These are phyloP conservation scores for Lamproptera curius DNA, from an alignment of 2,888 invertebrate species.

Conservation along the genomic window DNA sequence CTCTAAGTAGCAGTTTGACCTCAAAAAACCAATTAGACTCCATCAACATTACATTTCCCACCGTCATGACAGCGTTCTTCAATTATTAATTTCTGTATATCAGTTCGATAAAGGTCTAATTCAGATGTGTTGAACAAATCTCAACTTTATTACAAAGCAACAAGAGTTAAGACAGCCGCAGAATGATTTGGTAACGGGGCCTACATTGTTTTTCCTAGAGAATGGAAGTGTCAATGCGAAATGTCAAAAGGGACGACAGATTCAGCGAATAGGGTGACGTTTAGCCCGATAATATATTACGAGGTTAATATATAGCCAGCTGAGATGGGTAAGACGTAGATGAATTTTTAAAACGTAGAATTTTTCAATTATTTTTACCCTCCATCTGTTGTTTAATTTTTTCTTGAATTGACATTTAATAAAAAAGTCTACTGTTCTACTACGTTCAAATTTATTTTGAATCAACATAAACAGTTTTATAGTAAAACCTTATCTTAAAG, in stretches of 20 bases:
- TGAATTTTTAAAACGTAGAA: too few relatives aligned
- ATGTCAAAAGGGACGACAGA: conserved; percentile 24
- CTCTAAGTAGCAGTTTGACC: conserved; percentile 13
- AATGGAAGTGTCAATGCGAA: conserved; percentile 32
- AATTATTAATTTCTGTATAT: conserved; percentile 14
- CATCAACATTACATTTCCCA: conserved; percentile 10
- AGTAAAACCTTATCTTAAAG: too few relatives aligned
- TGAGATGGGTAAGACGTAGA: too few relatives aligned
- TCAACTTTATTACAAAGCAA: not conserved
- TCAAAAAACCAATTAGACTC: conserved; percentile 10
- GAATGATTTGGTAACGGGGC: conserved; percentile 9
- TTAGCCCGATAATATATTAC: not conserved
- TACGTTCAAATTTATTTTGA: too few relatives aligned
- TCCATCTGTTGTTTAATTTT: too few relatives aligned
- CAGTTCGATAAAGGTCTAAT: not conserved
- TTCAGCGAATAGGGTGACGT: conserved; percentile 5
- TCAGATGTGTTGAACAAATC: not conserved
- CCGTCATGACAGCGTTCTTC: conserved; percentile 2
- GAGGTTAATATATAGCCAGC: too few relatives aligned
- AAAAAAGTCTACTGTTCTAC: too few relatives aligned
- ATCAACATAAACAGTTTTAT: too few relatives aligned
- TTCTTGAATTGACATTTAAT: too few relatives aligned
- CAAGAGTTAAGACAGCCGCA: not conserved
- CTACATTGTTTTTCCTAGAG: conserved; percentile 25
- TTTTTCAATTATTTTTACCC: too few relatives aligned